Evolutionary conservation across 2,113 vertebrate species (phyloP).

Genomic region (Pao palembangensis): DNA sequence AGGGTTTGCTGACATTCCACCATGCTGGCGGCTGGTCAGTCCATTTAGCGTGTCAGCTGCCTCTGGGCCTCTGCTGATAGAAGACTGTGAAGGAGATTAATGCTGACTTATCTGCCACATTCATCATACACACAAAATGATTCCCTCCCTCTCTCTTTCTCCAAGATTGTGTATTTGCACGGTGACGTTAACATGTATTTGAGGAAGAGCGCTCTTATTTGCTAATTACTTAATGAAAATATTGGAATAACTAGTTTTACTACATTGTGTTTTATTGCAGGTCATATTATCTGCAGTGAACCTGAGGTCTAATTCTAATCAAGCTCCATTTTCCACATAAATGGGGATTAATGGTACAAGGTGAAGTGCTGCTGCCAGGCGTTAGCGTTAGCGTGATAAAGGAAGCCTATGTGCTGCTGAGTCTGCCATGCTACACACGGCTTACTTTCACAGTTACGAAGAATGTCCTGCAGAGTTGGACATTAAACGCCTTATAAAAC

Average conservation of each 20-base stretch:
- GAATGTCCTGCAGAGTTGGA: not conserved
- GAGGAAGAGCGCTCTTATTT: too few species aligned
- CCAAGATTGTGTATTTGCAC: too few species aligned
- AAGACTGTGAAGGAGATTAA: slow-evolving; percentile 53
- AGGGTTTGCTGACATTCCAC: slow-evolving; percentile 7
- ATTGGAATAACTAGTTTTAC: too few species aligned
- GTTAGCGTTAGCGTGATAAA: not conserved
- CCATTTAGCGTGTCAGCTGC: slow-evolving; percentile 20
- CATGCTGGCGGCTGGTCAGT: slow-evolving; percentile 32
- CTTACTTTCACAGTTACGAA: slow-evolving; percentile 29
- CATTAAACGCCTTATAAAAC: slow-evolving; percentile 18
- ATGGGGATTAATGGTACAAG: not conserved
- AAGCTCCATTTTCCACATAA: not conserved
- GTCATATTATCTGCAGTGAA: too few species aligned
- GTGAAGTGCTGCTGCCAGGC: not conserved
- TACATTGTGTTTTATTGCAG: too few species aligned
- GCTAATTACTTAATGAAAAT: too few species aligned
- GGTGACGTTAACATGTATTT: too few species aligned
- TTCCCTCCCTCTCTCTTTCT: too few species aligned
- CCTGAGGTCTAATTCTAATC: too few species aligned
- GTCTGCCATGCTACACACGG: slow-evolving; percentile 6
- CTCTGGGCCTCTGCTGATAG: slow-evolving; percentile 35
- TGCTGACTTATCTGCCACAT: slow-evolving; percentile 40
- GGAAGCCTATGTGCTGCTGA: not conserved
- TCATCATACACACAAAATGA: slow-evolving; percentile 41